Evolutionary conservation across 1,140 invertebrate genomes (phyloP).

Genomic region (Parapsyche elsis): DNA sequence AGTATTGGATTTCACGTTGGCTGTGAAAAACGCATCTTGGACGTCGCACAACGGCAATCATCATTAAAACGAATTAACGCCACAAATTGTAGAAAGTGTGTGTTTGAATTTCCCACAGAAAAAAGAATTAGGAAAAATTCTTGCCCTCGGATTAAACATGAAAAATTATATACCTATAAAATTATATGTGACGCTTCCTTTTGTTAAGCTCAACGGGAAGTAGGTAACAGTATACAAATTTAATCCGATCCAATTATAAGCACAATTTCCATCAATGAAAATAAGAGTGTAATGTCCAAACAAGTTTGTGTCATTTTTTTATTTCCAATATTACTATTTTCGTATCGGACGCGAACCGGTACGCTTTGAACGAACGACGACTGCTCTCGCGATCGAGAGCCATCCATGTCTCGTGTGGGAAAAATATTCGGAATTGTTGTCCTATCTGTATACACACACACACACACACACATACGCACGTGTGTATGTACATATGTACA

Average conservation of each 20-base stretch:
- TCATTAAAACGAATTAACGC: slow-evolving; percentile 28
- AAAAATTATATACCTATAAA: slow-evolving; percentile 7
- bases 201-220: background rate
- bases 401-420: slow-evolving; percentile 41
- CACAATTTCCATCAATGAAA: background rate
- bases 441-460: background rate
- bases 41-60: background rate
- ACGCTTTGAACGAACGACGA: slow-evolving; percentile 10
- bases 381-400: background rate
- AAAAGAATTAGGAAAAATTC: no score
- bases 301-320: no score
- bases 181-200: background rate
- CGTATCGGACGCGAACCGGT: slow-evolving; percentile 16
- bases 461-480: background rate
- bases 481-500: background rate
- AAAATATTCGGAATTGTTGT: slow-evolving; percentile 44
- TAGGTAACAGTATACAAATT: background rate
- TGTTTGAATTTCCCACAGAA: slow-evolving; percentile 9
- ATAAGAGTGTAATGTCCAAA: background rate
- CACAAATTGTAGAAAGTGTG: slow-evolving; percentile 25
- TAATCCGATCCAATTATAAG: background rate
- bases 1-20: slow-evolving; percentile 22
- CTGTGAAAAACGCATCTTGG: background rate
- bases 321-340: slow-evolving; percentile 1
- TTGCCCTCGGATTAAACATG: background rate